Conservation (phyloP, 2,888 invertebrate species). For the Dendrolimus pini region DNA sequence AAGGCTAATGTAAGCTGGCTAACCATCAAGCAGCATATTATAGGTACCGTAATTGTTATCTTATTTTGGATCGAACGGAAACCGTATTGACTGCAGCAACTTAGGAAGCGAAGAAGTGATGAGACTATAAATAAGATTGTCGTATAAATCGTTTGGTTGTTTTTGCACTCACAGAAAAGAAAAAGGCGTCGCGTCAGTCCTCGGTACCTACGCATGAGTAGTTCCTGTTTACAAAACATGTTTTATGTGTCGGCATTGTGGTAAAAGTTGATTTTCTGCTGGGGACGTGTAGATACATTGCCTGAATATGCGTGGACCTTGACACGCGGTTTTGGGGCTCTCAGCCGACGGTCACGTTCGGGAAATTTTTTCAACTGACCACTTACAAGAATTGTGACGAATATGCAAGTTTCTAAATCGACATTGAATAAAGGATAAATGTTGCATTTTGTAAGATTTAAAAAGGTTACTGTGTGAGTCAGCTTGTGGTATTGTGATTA, state of each 20-base stretch:
- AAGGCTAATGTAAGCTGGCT: too few species aligned
- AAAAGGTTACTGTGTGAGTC: constrained; percentile 9
- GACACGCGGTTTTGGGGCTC: constrained; percentile 19
- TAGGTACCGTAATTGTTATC: too few species aligned
- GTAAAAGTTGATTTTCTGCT: constrained; percentile 70
- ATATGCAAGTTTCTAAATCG: background rate
- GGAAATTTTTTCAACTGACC: background rate
- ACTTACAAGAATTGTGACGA: background rate
- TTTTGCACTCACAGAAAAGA: constrained; percentile 17
- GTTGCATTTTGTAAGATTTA: too few species aligned
- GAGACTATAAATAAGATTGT: constrained; percentile 10
- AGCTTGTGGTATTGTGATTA: constrained; percentile 10
- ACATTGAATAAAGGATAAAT: background rate
- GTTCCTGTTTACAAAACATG: constrained; percentile 68
- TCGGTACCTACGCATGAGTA: constrained; percentile 23
- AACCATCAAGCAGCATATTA: too few species aligned
- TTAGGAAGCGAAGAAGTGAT: too few species aligned
- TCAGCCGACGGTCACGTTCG: background rate
- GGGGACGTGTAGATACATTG: constrained; percentile 47
- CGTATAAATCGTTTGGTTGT: constrained; percentile 13
- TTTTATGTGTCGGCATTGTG: constrained; percentile 52
- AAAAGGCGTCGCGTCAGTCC: constrained; percentile 21
- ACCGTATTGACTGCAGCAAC: too few species aligned
- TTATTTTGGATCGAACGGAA: too few species aligned
- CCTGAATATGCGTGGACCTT: constrained; percentile 35